A percentile compares a stretch with the other conserved stretches of the same genome.
Conservation (phyloP, 2,888 invertebrate genomes). For the Cryptus viduatorius region DNA sequence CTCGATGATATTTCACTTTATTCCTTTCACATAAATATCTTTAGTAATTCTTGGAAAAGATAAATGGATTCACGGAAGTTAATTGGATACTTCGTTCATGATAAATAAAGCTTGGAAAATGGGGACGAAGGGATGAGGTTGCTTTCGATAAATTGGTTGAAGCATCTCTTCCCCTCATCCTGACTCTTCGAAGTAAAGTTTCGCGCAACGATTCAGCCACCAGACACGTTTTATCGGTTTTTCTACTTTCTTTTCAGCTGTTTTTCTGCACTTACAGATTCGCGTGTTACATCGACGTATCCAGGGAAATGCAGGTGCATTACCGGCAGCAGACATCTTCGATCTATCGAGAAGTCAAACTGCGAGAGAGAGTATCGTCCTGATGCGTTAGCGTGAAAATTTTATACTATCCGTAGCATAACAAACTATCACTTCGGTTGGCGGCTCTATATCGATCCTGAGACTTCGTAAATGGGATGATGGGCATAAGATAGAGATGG, state of each 20-base stretch:
- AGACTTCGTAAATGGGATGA: slow-evolving; percentile 44
- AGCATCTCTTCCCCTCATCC: slow-evolving; percentile 30
- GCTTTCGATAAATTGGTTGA: slow-evolving; percentile 62
- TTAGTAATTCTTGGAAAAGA: background rate
- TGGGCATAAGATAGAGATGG: slow-evolving; percentile 2
- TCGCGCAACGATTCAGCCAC: slow-evolving; percentile 37
- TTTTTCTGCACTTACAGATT: slow-evolving; percentile 27
- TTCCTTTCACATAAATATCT: background rate
- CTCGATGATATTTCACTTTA: background rate
- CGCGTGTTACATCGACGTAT: slow-evolving; percentile 49
- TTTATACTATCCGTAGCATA: slow-evolving; percentile 57
- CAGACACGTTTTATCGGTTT: slow-evolving; percentile 64
- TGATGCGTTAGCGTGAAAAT: slow-evolving; percentile 65
- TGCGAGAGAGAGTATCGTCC: slow-evolving; percentile 34
- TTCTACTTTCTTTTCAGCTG: slow-evolving; percentile 42
- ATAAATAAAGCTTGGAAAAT: slow-evolving; percentile 56
- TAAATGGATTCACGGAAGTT: slow-evolving; percentile 25
- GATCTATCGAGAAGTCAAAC: slow-evolving; percentile 51
- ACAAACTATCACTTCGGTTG: slow-evolving; percentile 40
- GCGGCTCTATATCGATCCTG: slow-evolving; percentile 35
- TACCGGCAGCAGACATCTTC: slow-evolving; percentile 45
- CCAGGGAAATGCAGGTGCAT: slow-evolving; percentile 47
- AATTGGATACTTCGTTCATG: slow-evolving; percentile 53
- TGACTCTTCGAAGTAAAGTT: slow-evolving; percentile 16
- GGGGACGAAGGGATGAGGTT: slow-evolving; percentile 2